Evolutionary conservation across 1,140 invertebrate species (phyloP), one percentile per base, ranked within the genome.

Genomic region (Drosophila willistoni): DNA sequence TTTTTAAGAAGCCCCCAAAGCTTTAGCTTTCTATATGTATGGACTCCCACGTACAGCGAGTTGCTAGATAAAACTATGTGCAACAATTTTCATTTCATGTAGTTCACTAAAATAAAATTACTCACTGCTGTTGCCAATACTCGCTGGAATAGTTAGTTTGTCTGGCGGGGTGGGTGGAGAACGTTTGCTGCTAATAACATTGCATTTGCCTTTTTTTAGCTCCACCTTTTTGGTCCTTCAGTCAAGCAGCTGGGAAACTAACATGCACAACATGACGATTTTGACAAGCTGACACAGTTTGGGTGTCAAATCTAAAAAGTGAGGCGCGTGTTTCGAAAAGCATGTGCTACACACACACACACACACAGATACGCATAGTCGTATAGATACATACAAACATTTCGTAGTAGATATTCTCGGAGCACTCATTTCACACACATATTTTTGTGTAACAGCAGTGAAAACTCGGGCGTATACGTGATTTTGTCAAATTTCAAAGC

Each of bases 221-320:
- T 64, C 56, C 22, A 82, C 74, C 68, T 51, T 51, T 51, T 19
- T 22, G 17, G 7, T 75, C 68, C 79, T 76, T 63, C 42, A 87
- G 79, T 82, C 83, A 79, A 86, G 79, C 76, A 71, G 80, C 79
- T 79, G 76, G 72, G 87, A 87, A 86, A 86, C 83, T 82, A 87
- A 83, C 83, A 87, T 87, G 76, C 79, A 77, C 75, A 86, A 87
- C 79, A 87, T 82, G 83, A 87, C 71, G 77, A 83, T 89, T 87
- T 89, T 87, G 83, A 87, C 83, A 87, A 83, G 83, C 84, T 87
- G 83, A 87, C 83, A 87, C 83, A 87, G 63, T 87, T 87, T 78
- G 84, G 56, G 80, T 87, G 83, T 87, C 83, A 89, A 80, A 83
- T 77, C 83, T 59, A 67, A 67, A 76, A 54, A 77, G 64, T 63